These are phyloP conservation scores for Asarcornis scutulata DNA, from an alignment of 2,113 vertebrate species.

Conservation along the genomic window DNA sequence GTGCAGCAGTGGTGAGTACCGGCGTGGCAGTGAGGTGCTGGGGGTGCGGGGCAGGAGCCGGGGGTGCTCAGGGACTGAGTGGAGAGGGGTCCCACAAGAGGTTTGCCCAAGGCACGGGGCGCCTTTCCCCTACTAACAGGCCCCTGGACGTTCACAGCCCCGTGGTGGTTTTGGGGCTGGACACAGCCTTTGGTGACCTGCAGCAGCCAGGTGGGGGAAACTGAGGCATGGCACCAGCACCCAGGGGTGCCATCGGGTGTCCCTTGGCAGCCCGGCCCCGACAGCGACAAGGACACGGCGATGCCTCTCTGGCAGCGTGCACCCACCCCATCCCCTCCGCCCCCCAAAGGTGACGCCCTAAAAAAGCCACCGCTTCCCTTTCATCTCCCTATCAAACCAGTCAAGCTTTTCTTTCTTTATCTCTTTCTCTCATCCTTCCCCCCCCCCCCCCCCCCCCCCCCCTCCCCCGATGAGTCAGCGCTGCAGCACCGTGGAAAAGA, in stretches of 20 bases:
- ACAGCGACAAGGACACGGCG: background rate
- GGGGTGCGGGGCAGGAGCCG: background rate
- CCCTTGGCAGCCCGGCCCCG: background rate
- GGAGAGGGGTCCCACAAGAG: too few species aligned
- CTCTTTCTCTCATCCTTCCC: constrained; percentile 13
- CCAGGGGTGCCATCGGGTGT: fast-evolving
- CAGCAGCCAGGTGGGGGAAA: too few species aligned
- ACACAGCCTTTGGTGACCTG: too few species aligned
- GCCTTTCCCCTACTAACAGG: too few species aligned
- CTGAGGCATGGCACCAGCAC: too few species aligned
- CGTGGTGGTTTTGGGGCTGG: too few species aligned
- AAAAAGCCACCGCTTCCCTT: constrained; percentile 26
- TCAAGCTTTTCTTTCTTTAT: constrained; percentile 36
- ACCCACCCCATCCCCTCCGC: background rate
- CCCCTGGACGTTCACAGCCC: too few species aligned
- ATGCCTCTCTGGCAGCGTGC: background rate
- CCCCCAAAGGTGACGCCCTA: background rate
- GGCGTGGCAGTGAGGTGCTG: background rate
- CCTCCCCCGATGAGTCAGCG: constrained; percentile 38
- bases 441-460: background rate
- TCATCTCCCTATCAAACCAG: constrained; percentile 27
- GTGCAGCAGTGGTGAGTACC: constrained; percentile 95
- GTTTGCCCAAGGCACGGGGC: too few species aligned
- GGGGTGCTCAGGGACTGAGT: too few species aligned
- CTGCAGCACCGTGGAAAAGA: constrained; percentile 50